Percentiles rank a stretch among this genome's conserved stretches.
Evolutionary conservation across 2,888 invertebrate species (phyloP).

Genomic region (Drosophila kokeensis): DNA sequence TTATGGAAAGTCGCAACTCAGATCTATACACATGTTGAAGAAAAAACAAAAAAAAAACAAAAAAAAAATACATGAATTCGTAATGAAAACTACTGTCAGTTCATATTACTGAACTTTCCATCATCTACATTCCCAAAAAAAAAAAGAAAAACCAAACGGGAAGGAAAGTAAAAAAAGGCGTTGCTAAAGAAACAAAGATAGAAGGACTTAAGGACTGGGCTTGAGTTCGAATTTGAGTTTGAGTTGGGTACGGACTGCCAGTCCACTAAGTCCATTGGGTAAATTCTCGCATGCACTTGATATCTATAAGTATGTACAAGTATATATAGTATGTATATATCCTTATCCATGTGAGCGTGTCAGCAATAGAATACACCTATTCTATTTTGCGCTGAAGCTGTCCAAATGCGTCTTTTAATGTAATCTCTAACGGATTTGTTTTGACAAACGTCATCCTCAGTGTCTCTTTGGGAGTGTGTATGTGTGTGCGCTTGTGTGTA

Average conservation of each 20-base stretch:
- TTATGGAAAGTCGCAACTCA: not conserved
- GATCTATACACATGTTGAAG: slow-evolving; percentile 10
- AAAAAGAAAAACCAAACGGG: not conserved
- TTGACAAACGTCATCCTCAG: slow-evolving; percentile 66
- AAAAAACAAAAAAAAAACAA: slow-evolving; percentile 18
- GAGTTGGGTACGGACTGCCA: slow-evolving; percentile 64
- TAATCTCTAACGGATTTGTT: slow-evolving; percentile 81
- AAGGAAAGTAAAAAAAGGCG: slow-evolving; percentile 9
- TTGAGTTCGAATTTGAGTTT: slow-evolving; percentile 35
- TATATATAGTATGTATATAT: not conserved
- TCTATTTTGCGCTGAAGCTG: slow-evolving; percentile 80
- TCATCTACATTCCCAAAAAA: slow-evolving; percentile 41
- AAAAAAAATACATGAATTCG: slow-evolving; percentile 73
- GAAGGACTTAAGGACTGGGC: slow-evolving; percentile 33
- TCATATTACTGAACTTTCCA: slow-evolving; percentile 77
- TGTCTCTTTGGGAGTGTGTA: not conserved
- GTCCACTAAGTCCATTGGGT: slow-evolving; percentile 67
- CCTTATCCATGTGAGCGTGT: slow-evolving; percentile 7
- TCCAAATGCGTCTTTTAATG: slow-evolving; percentile 81
- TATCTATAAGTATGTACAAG: slow-evolving; percentile 18
- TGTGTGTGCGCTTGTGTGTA: slow-evolving; percentile 2
- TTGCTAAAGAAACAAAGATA: slow-evolving; percentile 34
- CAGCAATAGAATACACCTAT: slow-evolving; percentile 46
- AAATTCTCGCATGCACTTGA: slow-evolving; percentile 53
- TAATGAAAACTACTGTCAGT: slow-evolving; percentile 81